Evolutionary conservation across 2,888 invertebrate genomes (phyloP), one percentile per base, ranked within the genome.

Genomic region (Prosopocoilus inquinatus): DNA sequence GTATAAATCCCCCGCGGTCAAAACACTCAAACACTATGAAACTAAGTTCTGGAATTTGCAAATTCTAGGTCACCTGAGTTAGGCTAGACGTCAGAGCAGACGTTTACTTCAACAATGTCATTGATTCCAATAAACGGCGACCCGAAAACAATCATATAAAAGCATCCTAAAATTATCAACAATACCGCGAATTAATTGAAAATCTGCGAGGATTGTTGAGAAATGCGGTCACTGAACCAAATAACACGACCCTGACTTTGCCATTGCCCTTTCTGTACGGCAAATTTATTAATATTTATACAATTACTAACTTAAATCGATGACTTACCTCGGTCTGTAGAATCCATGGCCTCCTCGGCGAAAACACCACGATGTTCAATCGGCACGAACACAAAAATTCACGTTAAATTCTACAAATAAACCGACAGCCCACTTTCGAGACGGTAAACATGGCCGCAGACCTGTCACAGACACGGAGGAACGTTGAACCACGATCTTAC

Each of bases 161-260:
- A 50, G 50, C 38, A 9, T n/a, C 39, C 28, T 13, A 44, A 45
- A 43, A 36, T 47, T 16, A 49, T 49, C n/a, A 34, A 34, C 47
- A 57, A 41, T 28, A 41, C 16, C 3, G 38, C 38, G 12, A 15
- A 41, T 41, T 41, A 15, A 9, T 13, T 13, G 9, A 15, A 41
- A 11, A 32, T 50, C 12, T 9, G 15, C 49, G 39, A n/a, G 33
- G 51, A 51, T 47, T 59, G 62, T 65, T 59, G 63, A 60, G 70
- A 74, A 82, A 79, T 75, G 80, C 81, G 81, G 81, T 81, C 82
- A 81, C 74, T 82, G 82, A 82, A 82, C 82, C 78, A 82, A 80
- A 78, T 80, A 78, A 72, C 73, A 73, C 81, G 81, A 81, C 82
- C 81, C 80, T 82, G 81, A 82, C 81, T 81, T 81, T 81, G 81